Evolutionary conservation across 2,888 invertebrate species (phyloP).

Genomic region (Dolichopus griseipennis): DNA sequence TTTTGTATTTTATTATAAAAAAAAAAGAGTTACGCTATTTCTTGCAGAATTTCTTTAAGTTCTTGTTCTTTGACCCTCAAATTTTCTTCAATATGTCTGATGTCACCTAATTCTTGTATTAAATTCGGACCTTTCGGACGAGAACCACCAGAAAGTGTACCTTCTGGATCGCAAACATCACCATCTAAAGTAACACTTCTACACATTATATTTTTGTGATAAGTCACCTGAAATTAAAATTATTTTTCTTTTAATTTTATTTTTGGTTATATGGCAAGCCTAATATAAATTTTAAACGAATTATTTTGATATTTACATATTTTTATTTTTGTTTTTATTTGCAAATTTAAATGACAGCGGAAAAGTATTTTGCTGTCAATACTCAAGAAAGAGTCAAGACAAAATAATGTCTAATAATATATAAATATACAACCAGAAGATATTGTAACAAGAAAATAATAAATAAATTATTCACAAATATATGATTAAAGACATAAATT

Average conservation of each 20-base stretch:
- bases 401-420: too few species aligned
- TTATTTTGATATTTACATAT: neutral
- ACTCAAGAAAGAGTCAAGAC: too few species aligned
- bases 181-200: slow-evolving; percentile 84
- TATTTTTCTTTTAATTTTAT: neutral
- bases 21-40: slow-evolving; percentile 26
- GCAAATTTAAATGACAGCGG: too few species aligned
- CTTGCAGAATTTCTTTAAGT: slow-evolving; percentile 34
- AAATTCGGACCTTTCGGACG: slow-evolving; percentile 51
- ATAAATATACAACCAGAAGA: too few species aligned
- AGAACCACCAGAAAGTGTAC: slow-evolving; percentile 83
- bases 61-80: slow-evolving; percentile 40
- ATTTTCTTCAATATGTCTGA: slow-evolving; percentile 46
- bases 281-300: neutral
- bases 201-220: slow-evolving; percentile 57
- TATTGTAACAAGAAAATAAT: too few species aligned
- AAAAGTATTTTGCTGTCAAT: too few species aligned
- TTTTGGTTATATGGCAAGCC: neutral
- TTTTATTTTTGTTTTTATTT: too few species aligned
- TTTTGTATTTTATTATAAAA: neutral
- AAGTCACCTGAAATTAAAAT: slow-evolving; percentile 52
- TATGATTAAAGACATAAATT: too few species aligned
- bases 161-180: slow-evolving; percentile 83
- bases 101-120: slow-evolving; percentile 50
- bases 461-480: too few species aligned